Evolutionary conservation across 2,888 invertebrate genomes (phyloP), one percentile per base, ranked within the genome.

Genomic region (Ditylenchus weischeri): DNA sequence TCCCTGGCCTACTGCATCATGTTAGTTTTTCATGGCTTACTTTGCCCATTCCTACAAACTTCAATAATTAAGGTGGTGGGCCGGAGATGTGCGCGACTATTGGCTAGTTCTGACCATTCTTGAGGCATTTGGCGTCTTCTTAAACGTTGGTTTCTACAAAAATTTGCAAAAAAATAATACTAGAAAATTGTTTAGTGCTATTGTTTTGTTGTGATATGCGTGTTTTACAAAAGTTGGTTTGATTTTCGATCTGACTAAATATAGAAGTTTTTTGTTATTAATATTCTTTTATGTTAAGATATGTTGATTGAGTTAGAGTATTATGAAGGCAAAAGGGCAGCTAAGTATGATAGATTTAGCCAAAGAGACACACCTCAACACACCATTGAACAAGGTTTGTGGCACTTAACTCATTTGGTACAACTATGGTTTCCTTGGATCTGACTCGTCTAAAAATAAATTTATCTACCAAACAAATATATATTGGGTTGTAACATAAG

Each of bases 91-190:
- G n/a, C 65, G 81, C 19, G 79, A 78, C 63, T 82, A 82, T 69
- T 82, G 82, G 82, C 71, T 82, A 35, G 79, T 78, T 4, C 73
- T 82, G 36, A 82, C 82, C 15, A 80, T 82, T 43, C 69, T 82
- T 48, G 79, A 82, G 63, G 76, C 79, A 57, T 74, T 83, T 64
- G 77, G 76, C 15, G 79, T 80, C 15, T 72, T 82, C 50, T 71
- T 82, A 64, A 82, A 82, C 72, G 82, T 82, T 76, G 63, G 51
- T 58, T 48, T 18, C 29, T n/a, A n/a, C n/a, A n/a, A n/a, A n/a
- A n/a, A n/a, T n/a, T n/a, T n/a, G n/a, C n/a, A n/a, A n/a, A n/a
- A n/a, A n/a, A n/a, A n/a, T n/a, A 21, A 13, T 13, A 21, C 11
- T 21, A 62, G 10, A 21, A 6, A 3, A 19, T 35, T 6, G 6